Base-by-base conservation (phyloP, 1,140 invertebrate species). In the Drosophila sp. region DNA sequence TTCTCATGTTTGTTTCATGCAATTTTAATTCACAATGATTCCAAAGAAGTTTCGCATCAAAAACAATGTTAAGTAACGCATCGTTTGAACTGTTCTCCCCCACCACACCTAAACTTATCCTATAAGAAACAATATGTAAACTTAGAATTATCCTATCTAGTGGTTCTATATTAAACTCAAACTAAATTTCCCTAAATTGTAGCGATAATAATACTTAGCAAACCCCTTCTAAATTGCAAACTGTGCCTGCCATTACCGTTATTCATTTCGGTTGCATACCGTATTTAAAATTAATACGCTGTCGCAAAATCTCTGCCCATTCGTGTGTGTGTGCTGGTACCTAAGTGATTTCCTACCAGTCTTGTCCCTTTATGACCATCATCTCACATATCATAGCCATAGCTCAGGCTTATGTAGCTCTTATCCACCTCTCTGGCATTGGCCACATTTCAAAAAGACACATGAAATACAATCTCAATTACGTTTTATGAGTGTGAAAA, bases 391-490 rank as follows among this genome's bases (percentile, higher is more conserved):
- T 76, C 73, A 58, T 58, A 35, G 56, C 33, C 56, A 58, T 66
- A 76, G 63, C 40, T 54, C 25, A 60, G 32, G 23, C 60, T 56
- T 73, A 76, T 75, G 72, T 38, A 56, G 60, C 25, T 30, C 35
- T 56, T 47, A 57, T 35, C 41, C 58, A 58, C 32, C 7, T 27
- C 35, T 32, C 25, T 38, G 32, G 33, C 33, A 61, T 54, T 33
- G 17, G 32, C 30, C 17, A 32, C 68, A 50, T 50, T 50, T 50
- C 44, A 50, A 50, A 50, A 50, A 50, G 44, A 50, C 44, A 76
- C 82, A 89, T 79, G 72, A 74, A 70, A 87, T 72, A 84, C 84
- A 83, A 79, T 75, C 80, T 60, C 84, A 89, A 87, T 87, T 84
- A 80, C 86, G 66, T 78, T 84, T 87, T 84, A 89, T 82, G 67